A percentile compares a stretch with the other conserved stretches of the same genome.
Evolutionary conservation across 1,140 invertebrate genomes (phyloP).

Genomic region (Penaeus vannamei): DNA sequence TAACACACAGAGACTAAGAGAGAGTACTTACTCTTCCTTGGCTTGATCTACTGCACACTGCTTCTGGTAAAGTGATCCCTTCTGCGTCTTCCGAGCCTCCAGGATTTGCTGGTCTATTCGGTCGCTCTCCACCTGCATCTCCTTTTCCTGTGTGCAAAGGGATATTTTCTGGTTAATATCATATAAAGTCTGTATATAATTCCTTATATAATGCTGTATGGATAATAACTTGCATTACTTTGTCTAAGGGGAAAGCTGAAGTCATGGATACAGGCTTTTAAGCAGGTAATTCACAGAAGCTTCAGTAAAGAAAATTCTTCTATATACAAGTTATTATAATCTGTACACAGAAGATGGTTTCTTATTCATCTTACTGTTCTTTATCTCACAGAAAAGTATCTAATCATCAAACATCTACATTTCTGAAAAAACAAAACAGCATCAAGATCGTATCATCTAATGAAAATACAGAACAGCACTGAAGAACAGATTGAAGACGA

Average conservation of each 20-base stretch:
- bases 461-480: too few species aligned
- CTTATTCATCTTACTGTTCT: too few species aligned
- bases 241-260: background rate
- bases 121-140: slow-evolving; percentile 2
- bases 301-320: background rate
- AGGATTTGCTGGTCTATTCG: background rate
- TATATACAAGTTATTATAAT: background rate
- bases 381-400: too few species aligned
- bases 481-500: too few species aligned
- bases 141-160: background rate
- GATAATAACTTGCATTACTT: too few species aligned
- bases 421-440: too few species aligned
- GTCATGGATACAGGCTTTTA: background rate
- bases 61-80: background rate
- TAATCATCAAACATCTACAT: too few species aligned
- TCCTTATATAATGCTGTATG: too few species aligned
- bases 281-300: background rate
- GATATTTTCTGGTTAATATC: background rate
- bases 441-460: too few species aligned
- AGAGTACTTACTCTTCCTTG: slow-evolving; percentile 17
- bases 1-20: background rate
- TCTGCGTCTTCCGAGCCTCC: background rate
- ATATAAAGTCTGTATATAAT: background rate
- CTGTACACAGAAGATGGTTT: too few species aligned
- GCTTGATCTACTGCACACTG: background rate